Evolutionary conservation across 1,140 invertebrate genomes (phyloP).

Genomic region (Anastatus disparis): DNA sequence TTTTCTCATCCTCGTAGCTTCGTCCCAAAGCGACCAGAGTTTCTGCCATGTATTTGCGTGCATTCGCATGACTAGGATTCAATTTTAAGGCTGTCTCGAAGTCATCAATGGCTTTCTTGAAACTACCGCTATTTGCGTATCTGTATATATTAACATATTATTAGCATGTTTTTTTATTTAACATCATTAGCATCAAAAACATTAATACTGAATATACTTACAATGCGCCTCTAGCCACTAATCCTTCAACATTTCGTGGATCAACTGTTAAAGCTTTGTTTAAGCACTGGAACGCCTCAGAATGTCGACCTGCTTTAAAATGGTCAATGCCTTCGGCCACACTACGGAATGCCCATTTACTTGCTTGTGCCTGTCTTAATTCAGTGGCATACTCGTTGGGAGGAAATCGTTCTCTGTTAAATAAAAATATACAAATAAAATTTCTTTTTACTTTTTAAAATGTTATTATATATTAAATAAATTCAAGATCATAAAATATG

Average conservation of each 20-base stretch:
- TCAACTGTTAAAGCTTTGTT: conserved; percentile 95
- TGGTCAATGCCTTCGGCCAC: conserved; percentile 93
- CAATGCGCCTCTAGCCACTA: conserved; percentile 91
- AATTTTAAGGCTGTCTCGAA: conserved; percentile 90
- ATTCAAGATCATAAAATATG: too few species aligned
- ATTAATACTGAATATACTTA: conserved; percentile 71
- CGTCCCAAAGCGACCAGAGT: conserved; percentile 87
- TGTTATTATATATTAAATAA: too few species aligned
- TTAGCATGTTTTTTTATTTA: background rate
- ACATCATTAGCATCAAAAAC: too few species aligned
- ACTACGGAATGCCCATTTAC: conserved; percentile 91
- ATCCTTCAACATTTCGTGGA: conserved; percentile 91
- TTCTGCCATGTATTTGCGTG: conserved; percentile 92
- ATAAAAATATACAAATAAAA: too few species aligned
- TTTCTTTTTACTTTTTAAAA: background rate
- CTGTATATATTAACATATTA: conserved; percentile 54
- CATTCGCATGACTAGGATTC: conserved; percentile 92
- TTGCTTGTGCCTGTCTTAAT: conserved; percentile 87
- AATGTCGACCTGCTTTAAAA: conserved; percentile 90
- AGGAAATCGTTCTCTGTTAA: conserved; percentile 77
- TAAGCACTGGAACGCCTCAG: conserved; percentile 93
- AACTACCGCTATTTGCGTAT: conserved; percentile 93
- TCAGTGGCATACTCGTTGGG: conserved; percentile 84
- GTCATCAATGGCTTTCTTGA: conserved; percentile 92
- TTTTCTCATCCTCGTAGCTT: conserved; percentile 86